Percentiles rank a stretch among this genome's conserved stretches.
These are phyloP conservation scores for Agrypnus murinus DNA, from an alignment of 2,888 invertebrate species.

Conservation along the genomic window DNA sequence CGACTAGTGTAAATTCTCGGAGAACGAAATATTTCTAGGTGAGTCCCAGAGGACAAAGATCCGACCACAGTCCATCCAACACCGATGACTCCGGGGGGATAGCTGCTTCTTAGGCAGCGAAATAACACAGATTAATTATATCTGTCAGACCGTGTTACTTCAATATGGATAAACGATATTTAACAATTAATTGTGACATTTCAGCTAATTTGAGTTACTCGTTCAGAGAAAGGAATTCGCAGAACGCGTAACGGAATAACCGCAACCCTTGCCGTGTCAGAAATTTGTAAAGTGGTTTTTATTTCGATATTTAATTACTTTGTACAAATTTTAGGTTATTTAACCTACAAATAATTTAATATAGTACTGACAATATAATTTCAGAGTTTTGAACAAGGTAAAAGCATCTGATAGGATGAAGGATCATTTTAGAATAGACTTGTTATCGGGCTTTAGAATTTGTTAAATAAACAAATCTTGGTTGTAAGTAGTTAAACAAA, in stretches of 20 bases:
- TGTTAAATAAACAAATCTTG: too few relatives aligned
- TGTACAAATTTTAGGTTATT: too few relatives aligned
- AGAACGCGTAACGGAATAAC: not conserved
- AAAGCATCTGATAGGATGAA: too few relatives aligned
- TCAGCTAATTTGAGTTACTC: slow-evolving; percentile 60
- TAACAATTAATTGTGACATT: slow-evolving; percentile 71
- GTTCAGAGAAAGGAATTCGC: slow-evolving; percentile 37
- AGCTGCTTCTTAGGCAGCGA: slow-evolving; percentile 67
- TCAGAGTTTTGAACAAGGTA: too few relatives aligned
- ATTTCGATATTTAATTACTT: slow-evolving; percentile 2
- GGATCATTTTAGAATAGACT: too few relatives aligned
- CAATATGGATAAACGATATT: slow-evolving; percentile 71
- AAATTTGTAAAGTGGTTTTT: slow-evolving; percentile 3
- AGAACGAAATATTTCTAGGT: slow-evolving; percentile 58
- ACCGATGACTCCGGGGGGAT: slow-evolving; percentile 68
- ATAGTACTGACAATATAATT: too few relatives aligned
- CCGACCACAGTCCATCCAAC: slow-evolving; percentile 61
- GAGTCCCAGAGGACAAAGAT: slow-evolving; percentile 56
- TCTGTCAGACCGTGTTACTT: slow-evolving; percentile 71
- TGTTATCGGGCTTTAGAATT: too few relatives aligned
- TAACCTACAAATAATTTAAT: too few relatives aligned
- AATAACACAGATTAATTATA: slow-evolving; percentile 72
- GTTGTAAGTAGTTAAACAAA: too few relatives aligned
- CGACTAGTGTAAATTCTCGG: slow-evolving; percentile 49
- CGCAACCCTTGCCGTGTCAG: not conserved